Evolutionary conservation across 2,113 vertebrate genomes (phyloP).

Genomic region (Heterocephalus glaber): DNA sequence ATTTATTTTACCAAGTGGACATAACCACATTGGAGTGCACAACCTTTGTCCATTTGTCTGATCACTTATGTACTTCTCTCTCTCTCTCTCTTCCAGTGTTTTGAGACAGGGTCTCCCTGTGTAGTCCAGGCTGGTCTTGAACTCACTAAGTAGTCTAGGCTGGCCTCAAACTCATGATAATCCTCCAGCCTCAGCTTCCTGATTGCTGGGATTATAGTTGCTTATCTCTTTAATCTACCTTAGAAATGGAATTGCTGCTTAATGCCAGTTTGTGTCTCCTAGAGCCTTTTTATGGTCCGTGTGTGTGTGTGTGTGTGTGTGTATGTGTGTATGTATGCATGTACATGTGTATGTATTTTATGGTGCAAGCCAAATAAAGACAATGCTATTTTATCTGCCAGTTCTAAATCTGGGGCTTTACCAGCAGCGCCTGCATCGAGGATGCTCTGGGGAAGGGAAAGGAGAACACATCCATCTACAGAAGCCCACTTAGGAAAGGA

Average conservation of each 20-base stretch:
- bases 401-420: neutral
- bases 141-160: neutral
- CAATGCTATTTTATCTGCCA: neutral
- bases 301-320: too few relatives aligned
- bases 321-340: neutral
- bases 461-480: neutral
- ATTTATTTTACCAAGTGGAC: neutral
- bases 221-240: neutral
- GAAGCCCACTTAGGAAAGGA: neutral
- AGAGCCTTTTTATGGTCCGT: neutral
- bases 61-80: neutral
- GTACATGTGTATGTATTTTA: neutral
- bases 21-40: neutral
- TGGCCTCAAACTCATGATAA: neutral
- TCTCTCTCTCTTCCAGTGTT: neutral
- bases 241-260: slow-evolving; percentile 16
- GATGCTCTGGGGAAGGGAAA: neutral
- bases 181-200: neutral
- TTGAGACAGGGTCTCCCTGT: neutral
- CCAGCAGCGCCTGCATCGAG: neutral
- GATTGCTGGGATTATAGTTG: neutral
- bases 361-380: neutral
- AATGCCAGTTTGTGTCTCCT: neutral
- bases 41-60: neutral
- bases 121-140: neutral